These are phyloP conservation scores for Malthinus seriepunctatus DNA, from an alignment of 2,888 invertebrate species.

Conservation along the genomic window DNA sequence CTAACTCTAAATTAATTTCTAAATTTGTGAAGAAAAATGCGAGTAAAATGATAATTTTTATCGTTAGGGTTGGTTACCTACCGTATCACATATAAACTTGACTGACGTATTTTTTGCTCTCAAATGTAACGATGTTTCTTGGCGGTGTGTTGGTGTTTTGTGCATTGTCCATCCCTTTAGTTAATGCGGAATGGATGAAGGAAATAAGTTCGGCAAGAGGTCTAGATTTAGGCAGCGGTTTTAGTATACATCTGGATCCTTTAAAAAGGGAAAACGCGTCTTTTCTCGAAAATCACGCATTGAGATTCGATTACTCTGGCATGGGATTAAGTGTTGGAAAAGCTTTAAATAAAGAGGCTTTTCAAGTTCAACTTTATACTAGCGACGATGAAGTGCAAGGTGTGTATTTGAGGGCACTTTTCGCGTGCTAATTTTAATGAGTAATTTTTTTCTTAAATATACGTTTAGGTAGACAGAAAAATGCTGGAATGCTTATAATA, in stretches of 20 bases:
- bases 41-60: slow-evolving; percentile 27
- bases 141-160: slow-evolving; percentile 38
- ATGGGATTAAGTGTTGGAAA: slow-evolving; percentile 59
- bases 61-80: slow-evolving; percentile 51
- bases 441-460: background rate
- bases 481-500: slow-evolving; percentile 63
- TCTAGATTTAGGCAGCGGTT: slow-evolving; percentile 41
- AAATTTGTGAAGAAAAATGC: slow-evolving; percentile 4
- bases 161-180: slow-evolving; percentile 15
- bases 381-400: slow-evolving; percentile 47
- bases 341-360: slow-evolving; percentile 56
- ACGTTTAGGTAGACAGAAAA: slow-evolving; percentile 60
- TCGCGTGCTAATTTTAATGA: slow-evolving; percentile 37
- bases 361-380: slow-evolving; percentile 51
- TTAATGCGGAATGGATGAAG: slow-evolving; percentile 38
- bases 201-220: slow-evolving; percentile 42
- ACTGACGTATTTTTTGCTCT: slow-evolving; percentile 27
- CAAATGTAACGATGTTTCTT: slow-evolving; percentile 43
- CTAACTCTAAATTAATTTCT: slow-evolving; percentile 6
- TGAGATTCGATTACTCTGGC: slow-evolving; percentile 61
- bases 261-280: slow-evolving; percentile 45
- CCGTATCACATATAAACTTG: slow-evolving; percentile 47
- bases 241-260: slow-evolving; percentile 42
- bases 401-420: slow-evolving; percentile 28
- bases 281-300: slow-evolving; percentile 58